phyloP scores from a whole-genome alignment of 2,888 invertebrate species.

The Hermodice carunculata region DNA sequence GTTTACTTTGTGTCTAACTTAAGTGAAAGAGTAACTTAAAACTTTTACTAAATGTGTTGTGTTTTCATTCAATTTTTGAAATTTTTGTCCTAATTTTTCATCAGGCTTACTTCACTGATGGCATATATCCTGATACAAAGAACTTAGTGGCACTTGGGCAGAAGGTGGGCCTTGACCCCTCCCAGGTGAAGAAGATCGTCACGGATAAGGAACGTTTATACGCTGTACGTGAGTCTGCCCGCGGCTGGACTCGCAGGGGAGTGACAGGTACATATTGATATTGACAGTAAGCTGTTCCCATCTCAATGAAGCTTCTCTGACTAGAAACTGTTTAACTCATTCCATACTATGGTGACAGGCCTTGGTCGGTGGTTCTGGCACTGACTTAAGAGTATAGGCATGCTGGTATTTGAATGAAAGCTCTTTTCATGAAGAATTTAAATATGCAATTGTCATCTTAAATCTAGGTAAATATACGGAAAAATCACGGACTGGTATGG shows the following conservation, averaged over 20 bases:
- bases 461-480: no score
- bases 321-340: no score
- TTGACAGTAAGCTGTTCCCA: background rate
- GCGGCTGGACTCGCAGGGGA: slow-evolving; percentile 51
- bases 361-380: no score
- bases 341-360: background rate
- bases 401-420: no score
- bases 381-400: no score
- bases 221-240: slow-evolving; percentile 43
- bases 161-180: slow-evolving; percentile 46
- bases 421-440: no score
- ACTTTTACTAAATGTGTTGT: no score
- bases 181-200: slow-evolving; percentile 43
- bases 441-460: no score
- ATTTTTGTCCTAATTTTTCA: background rate
- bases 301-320: background rate
- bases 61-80: no score
- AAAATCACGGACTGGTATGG: no score
- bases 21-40: no score
- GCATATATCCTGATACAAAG: slow-evolving; percentile 47
- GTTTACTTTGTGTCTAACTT: no score
- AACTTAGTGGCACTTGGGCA: slow-evolving; percentile 48
- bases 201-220: slow-evolving; percentile 42
- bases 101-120: slow-evolving; percentile 61
- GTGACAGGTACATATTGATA: slow-evolving; percentile 49